A percentile compares a stretch with the other conserved stretches of the same genome.
These are phyloP conservation scores for Xanthia icteritia DNA, from an alignment of 2,888 invertebrate genomes.

Conservation along the genomic window DNA sequence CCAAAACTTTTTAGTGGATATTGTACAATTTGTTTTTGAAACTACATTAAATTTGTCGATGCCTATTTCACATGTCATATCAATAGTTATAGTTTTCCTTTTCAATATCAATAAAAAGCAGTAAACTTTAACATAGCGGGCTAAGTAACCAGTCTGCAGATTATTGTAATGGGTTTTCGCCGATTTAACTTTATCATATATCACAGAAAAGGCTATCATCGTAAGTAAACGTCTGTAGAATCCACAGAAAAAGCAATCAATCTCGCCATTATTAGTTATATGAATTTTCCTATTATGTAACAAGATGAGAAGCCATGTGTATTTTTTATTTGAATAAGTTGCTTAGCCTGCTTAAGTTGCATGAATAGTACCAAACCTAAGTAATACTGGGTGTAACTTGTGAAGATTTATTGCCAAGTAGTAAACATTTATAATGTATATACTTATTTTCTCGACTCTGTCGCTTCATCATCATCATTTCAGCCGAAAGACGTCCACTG, in stretches of 20 bases:
- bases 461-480: not conserved
- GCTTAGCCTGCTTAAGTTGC: conserved; percentile 23
- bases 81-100: not conserved
- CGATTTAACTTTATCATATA: conserved; percentile 7
- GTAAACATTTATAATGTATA: not conserved
- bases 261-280: conserved; percentile 4
- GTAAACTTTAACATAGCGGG: not conserved
- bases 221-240: conserved; percentile 20
- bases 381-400: conserved; percentile 6
- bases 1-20: not conserved
- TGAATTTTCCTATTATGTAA: not conserved
- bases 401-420: conserved; percentile 12
- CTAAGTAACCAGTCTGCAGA: not conserved
- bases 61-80: not conserved
- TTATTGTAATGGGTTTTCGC: not conserved
- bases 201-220: conserved; percentile 11
- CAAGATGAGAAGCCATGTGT: conserved; percentile 14
- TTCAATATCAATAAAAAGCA: not conserved
- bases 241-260: conserved; percentile 4
- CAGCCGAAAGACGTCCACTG: too few relatives aligned
- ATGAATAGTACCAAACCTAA: not conserved
- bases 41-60: too few relatives aligned
- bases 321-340: conserved; percentile 38
- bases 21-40: not conserved
- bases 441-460: not conserved